Base-by-base conservation (phyloP, 2,888 invertebrate species). In the Eupithecia inturbata region DNA sequence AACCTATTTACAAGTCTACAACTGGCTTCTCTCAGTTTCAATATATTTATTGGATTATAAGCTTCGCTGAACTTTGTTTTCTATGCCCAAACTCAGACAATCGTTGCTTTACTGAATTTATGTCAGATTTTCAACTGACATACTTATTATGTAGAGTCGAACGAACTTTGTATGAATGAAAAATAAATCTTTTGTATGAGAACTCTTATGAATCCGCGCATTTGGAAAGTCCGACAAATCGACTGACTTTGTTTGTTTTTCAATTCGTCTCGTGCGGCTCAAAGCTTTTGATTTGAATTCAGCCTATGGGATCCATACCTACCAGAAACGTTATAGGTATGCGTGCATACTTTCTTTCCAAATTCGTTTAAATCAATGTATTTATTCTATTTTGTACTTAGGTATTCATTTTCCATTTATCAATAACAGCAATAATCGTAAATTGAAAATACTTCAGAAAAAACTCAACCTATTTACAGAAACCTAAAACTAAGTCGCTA, bases 31-130 rank as follows among this genome's bases (percentile, higher is more conserved):
- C 53, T 62, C 63, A 72, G 68, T 71, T 72, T 71, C 49, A 26
- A n/a, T 63, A 33, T 60, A 67, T 57, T 41, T 68, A 53, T 33
- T 67, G 71, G 57, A 74, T 72, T 73, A 63, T 16, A 73, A 70
- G 72, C 72, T 72, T 74, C 41, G 31, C 36, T 49, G 71, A 78
- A 49, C 53, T 72, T 63, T 26, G 68, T 77, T 28, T 53, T 36
- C 33, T 66, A n/a, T 28, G 39, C 26, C 39, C 16, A 33, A 64
- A 68, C 16, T 36, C 68, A 36, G 39, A 57, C 57, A 68, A 22
- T 64, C 63, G 10, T 10, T 12, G 33, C 12, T n/a, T 33, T 19
- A 28, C 31, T 26, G 26, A 62, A 62, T 62, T 31, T n/a, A n/a
- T n/a, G 31, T n/a, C 19, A n/a, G 63, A 36, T 2, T 57, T 26